These are phyloP conservation scores for Sparidentex hasta DNA, from an alignment of 2,797 vertebrate genomes.

Conservation along the genomic window DNA sequence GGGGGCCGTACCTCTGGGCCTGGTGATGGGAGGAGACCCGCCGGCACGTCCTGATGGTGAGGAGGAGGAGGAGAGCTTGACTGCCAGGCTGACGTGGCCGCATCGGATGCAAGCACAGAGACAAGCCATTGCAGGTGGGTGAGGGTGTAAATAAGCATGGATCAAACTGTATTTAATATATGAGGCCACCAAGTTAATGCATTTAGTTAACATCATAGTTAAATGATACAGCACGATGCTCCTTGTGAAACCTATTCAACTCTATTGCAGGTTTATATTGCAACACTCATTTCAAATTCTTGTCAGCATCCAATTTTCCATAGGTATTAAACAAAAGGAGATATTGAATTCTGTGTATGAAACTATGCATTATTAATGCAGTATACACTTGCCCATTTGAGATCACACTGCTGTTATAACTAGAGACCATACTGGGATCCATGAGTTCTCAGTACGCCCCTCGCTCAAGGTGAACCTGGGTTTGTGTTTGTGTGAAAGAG, in stretches of 20 bases:
- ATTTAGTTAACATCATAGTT: neutral
- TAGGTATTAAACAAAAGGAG: neutral
- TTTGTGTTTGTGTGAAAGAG: constrained; percentile 30
- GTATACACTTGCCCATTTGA: neutral
- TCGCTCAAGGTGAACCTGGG: constrained; percentile 75
- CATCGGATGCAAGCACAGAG: constrained; percentile 62
- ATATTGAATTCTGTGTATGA: neutral
- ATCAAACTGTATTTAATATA: neutral
- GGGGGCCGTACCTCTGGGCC: constrained; percentile 82
- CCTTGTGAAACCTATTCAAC: neutral
- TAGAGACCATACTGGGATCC: no score
- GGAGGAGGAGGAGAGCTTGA: constrained; percentile 70
- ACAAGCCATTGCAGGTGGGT: constrained; percentile 62
- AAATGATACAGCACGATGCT: neutral
- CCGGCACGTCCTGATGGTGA: constrained; percentile 72
- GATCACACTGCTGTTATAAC: neutral
- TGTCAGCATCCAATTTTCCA: neutral
- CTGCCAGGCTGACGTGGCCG: constrained; percentile 68
- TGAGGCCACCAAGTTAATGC: neutral
- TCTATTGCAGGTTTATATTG: neutral
- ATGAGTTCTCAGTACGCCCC: no score
- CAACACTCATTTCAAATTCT: neutral
- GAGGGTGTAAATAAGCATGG: neutral
- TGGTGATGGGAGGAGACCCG: constrained; percentile 84
- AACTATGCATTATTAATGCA: neutral